Percentiles rank a stretch among this genome's conserved stretches.
These are phyloP conservation scores for Callospermophilus lateralis DNA, from an alignment of 2,113 vertebrate genomes.

Conservation along the genomic window DNA sequence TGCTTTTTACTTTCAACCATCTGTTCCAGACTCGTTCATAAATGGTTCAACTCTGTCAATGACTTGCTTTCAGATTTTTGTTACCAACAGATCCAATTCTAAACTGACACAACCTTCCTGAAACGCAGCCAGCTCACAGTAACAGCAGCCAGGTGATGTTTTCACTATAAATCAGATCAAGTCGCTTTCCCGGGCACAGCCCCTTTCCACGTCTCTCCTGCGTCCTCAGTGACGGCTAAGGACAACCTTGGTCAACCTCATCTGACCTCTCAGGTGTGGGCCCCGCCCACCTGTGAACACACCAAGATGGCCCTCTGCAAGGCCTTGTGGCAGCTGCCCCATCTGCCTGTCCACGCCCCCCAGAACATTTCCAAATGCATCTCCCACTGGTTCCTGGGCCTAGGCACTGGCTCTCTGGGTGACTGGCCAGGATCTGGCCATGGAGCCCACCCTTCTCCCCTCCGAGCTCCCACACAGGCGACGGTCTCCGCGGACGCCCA, in stretches of 20 bases:
- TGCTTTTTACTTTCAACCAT: background rate
- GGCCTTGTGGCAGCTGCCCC: background rate
- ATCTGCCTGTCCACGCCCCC: background rate
- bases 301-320: fast-evolving
- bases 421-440: too few relatives aligned
- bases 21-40: background rate
- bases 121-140: too few relatives aligned
- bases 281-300: background rate
- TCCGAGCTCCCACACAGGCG: too few relatives aligned
- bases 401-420: too few relatives aligned
- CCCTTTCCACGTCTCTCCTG: background rate
- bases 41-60: background rate
- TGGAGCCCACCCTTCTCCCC: too few relatives aligned
- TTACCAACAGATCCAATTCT: background rate
- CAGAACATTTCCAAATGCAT: background rate
- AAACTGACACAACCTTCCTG: background rate
- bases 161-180: background rate
- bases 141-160: too few relatives aligned
- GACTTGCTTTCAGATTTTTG: background rate
- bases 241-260: fast-evolving
- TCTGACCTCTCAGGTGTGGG: fast-evolving
- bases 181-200: background rate
- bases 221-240: background rate
- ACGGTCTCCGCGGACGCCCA: too few relatives aligned
- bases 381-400: too few relatives aligned